phyloP scores from a whole-genome alignment of 2,888 invertebrate genomes.

The Cheilosia urbana region DNA sequence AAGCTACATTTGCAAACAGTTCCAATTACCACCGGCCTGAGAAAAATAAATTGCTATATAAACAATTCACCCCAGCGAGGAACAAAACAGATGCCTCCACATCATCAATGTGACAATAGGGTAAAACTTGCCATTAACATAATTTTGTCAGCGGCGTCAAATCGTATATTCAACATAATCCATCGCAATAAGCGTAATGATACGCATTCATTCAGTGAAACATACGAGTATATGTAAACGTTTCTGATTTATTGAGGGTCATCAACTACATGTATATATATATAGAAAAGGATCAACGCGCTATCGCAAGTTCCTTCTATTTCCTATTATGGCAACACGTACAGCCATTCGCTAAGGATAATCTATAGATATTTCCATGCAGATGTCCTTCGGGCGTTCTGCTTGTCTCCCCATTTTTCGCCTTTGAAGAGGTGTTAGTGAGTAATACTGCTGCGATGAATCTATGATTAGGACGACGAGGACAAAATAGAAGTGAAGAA shows the following conservation, averaged over 20 bases:
- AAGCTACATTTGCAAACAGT: no score
- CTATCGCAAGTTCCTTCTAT: not conserved
- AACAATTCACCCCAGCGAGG: no score
- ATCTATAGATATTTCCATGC: constrained; percentile 49
- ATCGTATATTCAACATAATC: constrained; percentile 48
- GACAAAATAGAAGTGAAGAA: constrained; percentile 17
- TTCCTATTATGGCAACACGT: constrained; percentile 10
- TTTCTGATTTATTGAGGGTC: constrained; percentile 56
- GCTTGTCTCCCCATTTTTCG: constrained; percentile 33
- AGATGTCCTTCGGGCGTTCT: constrained; percentile 45
- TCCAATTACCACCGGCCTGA: no score
- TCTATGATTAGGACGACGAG: constrained; percentile 71
- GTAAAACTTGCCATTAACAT: constrained; percentile 1
- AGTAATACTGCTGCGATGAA: constrained; percentile 68
- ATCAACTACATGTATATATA: constrained; percentile 32
- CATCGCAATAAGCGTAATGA: constrained; percentile 46
- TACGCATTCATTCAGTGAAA: constrained; percentile 35
- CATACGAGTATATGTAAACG: constrained; percentile 53
- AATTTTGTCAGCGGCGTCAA: constrained; percentile 17
- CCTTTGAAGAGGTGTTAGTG: constrained; percentile 73
- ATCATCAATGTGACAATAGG: constrained; percentile 26
- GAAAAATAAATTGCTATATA: no score
- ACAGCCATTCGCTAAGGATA: constrained; percentile 21
- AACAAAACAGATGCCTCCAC: not conserved
- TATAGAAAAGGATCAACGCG: constrained; percentile 7